Evolutionary conservation across 2,888 invertebrate genomes (phyloP).

Genomic region (Pyrocoelia pectoralis): DNA sequence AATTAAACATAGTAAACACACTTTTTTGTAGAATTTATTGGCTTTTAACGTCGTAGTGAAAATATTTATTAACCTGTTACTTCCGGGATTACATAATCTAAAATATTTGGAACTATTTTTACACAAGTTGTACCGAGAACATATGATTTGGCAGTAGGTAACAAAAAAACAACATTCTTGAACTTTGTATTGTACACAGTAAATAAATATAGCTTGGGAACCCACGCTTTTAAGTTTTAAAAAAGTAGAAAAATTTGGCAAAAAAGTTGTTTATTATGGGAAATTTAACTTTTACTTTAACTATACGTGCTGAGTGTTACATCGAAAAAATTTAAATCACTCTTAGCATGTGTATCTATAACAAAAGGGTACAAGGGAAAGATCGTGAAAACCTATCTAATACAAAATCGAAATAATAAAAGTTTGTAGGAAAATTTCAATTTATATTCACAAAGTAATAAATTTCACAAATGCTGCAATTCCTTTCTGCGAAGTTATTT

Average conservation of each 20-base stretch:
- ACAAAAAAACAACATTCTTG: slow-evolving; percentile 1
- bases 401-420: slow-evolving; percentile 36
- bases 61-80: background rate
- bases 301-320: no score
- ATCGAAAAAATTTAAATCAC: background rate
- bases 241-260: background rate
- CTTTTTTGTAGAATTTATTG: background rate
- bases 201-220: background rate
- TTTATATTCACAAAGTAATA: slow-evolving; percentile 39
- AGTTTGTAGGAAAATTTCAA: slow-evolving; percentile 39
- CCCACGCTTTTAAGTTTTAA: background rate
- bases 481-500: slow-evolving; percentile 34
- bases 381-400: slow-evolving; percentile 26
- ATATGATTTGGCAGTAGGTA: slow-evolving; percentile 1
- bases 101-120: background rate
- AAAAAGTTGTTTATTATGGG: no score
- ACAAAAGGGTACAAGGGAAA: slow-evolving; percentile 11
- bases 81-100: background rate
- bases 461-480: slow-evolving; percentile 33
- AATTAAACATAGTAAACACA: background rate
- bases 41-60: background rate
- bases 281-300: no score
- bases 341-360: slow-evolving; percentile 2
- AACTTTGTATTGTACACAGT: background rate
- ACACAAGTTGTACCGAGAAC: background rate